A percentile compares a stretch with the other conserved stretches of the same genome.
Evolutionary conservation across 1,140 invertebrate species (phyloP).

Genomic region (Drosophila willistoni): DNA sequence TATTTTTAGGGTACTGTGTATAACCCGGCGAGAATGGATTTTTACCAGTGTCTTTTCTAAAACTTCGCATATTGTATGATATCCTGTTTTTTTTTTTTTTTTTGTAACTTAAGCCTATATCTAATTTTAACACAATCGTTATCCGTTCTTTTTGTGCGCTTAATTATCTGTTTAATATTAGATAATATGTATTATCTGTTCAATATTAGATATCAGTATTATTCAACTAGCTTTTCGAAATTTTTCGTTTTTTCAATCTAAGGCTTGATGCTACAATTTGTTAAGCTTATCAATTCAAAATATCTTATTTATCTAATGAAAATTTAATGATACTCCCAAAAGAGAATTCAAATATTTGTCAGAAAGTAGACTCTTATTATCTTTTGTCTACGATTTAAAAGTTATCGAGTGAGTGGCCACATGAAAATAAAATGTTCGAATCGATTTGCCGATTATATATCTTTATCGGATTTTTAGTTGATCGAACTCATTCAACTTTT

Average conservation of each 20-base stretch:
- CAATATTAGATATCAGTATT: conserved; percentile 1
- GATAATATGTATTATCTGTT: conserved; percentile 25
- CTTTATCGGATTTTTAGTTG: conserved; percentile 20
- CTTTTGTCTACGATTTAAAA: background rate
- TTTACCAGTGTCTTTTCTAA: background rate
- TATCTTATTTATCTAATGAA: no score
- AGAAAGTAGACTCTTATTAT: background rate
- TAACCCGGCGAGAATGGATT: background rate
- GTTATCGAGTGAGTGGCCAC: background rate
- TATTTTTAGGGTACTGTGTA: background rate
- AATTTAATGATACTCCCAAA: no score
- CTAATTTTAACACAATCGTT: conserved; percentile 64
- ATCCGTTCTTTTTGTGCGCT: conserved; percentile 57
- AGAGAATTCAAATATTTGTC: no score
- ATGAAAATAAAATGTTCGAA: background rate
- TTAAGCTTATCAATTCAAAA: background rate
- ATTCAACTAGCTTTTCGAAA: conserved; percentile 35
- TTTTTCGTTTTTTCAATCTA: conserved; percentile 29
- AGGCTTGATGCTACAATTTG: conserved; percentile 53
- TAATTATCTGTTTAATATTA: conserved; percentile 37
- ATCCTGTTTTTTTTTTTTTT: background rate
- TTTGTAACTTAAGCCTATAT: conserved; percentile 11
- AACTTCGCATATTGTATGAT: background rate
- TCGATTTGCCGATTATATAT: background rate
- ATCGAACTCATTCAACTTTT: conserved; percentile 23